Conservation (phyloP, 2,797 vertebrate species). For the Sebastes steindachneri region DNA sequence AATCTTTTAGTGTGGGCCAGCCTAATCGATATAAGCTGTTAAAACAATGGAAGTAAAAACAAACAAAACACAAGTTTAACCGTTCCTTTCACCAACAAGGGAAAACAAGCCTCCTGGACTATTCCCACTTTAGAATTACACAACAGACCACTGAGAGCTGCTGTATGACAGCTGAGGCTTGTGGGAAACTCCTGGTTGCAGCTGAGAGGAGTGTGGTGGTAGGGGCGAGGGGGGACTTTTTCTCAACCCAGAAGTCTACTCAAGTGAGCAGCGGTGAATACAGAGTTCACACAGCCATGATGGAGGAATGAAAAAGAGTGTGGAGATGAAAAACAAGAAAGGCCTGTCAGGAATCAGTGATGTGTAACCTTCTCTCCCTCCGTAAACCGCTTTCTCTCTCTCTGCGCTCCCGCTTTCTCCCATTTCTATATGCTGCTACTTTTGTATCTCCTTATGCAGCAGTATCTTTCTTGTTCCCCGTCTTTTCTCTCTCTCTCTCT, state of each 20-base stretch:
- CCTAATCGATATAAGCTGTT: neutral
- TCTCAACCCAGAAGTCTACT: conserved; percentile 13
- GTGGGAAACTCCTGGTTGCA: conserved; percentile 44
- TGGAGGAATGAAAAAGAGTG: conserved; percentile 35
- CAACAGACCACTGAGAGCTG: conserved; percentile 10
- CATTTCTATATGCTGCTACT: conserved; percentile 28
- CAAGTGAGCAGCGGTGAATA: conserved; percentile 31
- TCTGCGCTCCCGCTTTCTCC: neutral
- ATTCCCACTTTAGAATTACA: conserved; percentile 13
- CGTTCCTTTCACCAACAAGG: neutral
- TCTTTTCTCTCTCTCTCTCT: neutral
- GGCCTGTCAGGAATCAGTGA: conserved; percentile 61
- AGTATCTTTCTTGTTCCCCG: conserved; percentile 20
- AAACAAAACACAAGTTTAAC: neutral
- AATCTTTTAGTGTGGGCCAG: too few relatives aligned
- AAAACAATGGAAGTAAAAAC: neutral
- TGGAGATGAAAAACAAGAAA: conserved; percentile 40
- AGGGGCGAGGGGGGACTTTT: neutral
- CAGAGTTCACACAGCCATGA: conserved; percentile 43
- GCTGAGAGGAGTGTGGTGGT: neutral
- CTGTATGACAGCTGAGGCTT: conserved; percentile 30
- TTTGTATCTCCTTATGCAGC: conserved; percentile 35
- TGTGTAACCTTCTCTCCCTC: conserved; percentile 48
- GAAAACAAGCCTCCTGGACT: conserved; percentile 24
- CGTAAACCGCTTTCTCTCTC: neutral